Percentiles rank a stretch among this genome's conserved stretches.
Conservation (phyloP, 2,797 vertebrate genomes). For the Falco cherrug region DNA sequence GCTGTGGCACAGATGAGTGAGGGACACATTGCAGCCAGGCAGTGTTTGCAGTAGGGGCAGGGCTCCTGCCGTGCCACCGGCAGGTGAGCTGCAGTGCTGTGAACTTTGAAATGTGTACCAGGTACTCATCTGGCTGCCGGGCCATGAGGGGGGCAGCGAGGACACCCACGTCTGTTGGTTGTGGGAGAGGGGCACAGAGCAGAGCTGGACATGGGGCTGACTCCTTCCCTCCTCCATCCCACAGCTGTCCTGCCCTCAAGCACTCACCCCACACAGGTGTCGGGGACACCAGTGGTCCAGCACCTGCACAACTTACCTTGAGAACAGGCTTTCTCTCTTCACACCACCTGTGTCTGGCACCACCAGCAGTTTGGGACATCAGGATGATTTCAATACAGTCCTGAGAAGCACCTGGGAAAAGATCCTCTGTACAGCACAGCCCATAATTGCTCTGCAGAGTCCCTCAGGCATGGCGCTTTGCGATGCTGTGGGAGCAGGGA, state of each 20-base stretch:
- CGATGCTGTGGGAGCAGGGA: neutral
- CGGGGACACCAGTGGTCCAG: neutral
- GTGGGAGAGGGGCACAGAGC: neutral
- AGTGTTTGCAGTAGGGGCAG: neutral
- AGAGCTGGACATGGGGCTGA: neutral
- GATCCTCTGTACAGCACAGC: neutral
- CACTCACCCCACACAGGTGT: accelerated
- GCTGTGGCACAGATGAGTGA: neutral
- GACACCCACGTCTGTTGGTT: neutral
- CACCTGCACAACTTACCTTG: neutral
- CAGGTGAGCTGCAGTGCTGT: accelerated
- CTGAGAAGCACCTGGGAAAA: neutral
- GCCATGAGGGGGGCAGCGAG: neutral
- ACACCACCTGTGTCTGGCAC: neutral
- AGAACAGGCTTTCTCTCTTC: neutral
- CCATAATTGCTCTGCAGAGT: neutral
- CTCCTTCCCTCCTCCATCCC: neutral
- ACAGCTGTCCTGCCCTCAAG: neutral
- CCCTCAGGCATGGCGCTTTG: neutral
- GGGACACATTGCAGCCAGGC: accelerated
- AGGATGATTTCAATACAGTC: neutral
- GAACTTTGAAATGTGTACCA: neutral
- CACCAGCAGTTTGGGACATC: neutral
- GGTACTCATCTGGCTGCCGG: neutral
- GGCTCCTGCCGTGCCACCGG: neutral